Evolutionary conservation across 1,140 invertebrate species (phyloP).

Genomic region (Cyclina sinensis): DNA sequence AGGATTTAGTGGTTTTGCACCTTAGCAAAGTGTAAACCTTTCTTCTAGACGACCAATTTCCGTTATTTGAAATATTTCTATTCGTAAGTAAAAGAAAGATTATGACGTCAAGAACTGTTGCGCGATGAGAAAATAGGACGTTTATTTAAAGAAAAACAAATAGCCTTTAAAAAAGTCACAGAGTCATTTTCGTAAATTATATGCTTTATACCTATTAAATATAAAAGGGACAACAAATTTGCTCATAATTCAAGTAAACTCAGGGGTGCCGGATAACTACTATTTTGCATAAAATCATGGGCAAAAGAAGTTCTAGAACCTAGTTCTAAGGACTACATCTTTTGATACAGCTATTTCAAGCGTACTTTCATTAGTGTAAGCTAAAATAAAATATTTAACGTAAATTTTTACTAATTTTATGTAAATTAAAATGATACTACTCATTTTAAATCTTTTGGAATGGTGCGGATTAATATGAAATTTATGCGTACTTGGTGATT

Average conservation of each 20-base stretch:
- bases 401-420: neutral
- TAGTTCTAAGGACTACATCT: constrained; percentile 42
- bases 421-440: neutral
- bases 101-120: constrained; percentile 47
- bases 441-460: neutral
- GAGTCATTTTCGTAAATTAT: too few species aligned
- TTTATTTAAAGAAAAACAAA: too few species aligned
- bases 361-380: too few species aligned
- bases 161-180: too few species aligned
- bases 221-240: too few species aligned
- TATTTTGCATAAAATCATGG: constrained; percentile 60
- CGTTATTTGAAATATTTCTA: neutral
- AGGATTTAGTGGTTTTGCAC: too few species aligned
- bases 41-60: neutral
- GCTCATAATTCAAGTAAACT: neutral
- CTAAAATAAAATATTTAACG: too few species aligned
- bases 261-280: neutral
- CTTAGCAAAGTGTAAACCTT: too few species aligned
- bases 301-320: constrained; percentile 31
- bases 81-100: neutral
- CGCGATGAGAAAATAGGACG: constrained; percentile 50
- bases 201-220: too few species aligned
- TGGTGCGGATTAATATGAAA: constrained; percentile 42
- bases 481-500: constrained; percentile 56
- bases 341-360: too few species aligned